These are phyloP conservation scores for Labroides dimidiatus DNA, from an alignment of 2,797 vertebrate genomes.

Conservation along the genomic window DNA sequence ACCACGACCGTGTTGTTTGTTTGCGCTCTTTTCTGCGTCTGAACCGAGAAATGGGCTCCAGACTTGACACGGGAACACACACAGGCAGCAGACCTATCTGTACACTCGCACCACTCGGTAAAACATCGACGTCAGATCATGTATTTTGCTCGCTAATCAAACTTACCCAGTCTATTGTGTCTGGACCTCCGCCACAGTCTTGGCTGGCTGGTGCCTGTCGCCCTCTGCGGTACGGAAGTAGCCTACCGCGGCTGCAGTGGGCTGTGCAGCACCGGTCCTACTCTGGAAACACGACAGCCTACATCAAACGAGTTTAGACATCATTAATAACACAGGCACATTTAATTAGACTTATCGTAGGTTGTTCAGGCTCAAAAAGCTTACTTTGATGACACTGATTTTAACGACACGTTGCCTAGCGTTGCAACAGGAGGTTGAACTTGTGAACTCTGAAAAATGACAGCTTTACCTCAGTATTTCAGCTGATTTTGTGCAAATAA, in stretches of 20 bases:
- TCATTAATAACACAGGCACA: not conserved
- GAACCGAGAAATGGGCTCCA: conserved; percentile 5
- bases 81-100: not conserved
- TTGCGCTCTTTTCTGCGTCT: conserved; percentile 35
- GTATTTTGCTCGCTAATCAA: not conserved
- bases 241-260: conserved; percentile 86
- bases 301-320: not conserved
- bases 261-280: conserved; percentile 73
- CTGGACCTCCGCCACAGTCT: conserved; percentile 89
- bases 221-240: conserved; percentile 93
- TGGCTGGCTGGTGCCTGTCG: conserved; percentile 88
- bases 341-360: not conserved
- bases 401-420: not conserved
- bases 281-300: conserved; percentile 41
- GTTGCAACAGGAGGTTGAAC: conserved; percentile 10
- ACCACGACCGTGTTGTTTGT: conserved; percentile 53
- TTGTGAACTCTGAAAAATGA: conserved; percentile 3
- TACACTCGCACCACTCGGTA: rapidly evolving
- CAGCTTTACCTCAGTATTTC: not conserved
- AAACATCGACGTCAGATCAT: not conserved
- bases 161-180: conserved; percentile 88
- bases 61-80: conserved; percentile 6
- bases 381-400: too few species aligned
- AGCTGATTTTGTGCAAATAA: not conserved
- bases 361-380: not conserved